These are phyloP conservation scores for Tautogolabrus adspersus DNA, from an alignment of 2,113 vertebrate genomes.

Conservation along the genomic window DNA sequence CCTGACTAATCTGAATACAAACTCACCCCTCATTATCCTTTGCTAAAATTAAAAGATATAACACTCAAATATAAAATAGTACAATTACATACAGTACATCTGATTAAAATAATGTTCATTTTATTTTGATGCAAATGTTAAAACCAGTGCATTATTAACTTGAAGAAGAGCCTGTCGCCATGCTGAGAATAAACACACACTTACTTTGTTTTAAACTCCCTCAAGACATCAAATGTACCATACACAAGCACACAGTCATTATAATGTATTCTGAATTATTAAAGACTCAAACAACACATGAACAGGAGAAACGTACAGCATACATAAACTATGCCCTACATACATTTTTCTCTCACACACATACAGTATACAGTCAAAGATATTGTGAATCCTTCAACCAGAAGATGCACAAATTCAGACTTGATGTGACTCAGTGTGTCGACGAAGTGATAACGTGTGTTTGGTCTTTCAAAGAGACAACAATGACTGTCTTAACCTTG, in stretches of 20 bases:
- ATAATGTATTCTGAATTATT: background rate
- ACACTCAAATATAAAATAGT: background rate
- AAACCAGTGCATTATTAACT: background rate
- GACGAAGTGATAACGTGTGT: too few relatives aligned
- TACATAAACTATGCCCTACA: background rate
- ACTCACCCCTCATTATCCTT: background rate
- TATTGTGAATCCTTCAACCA: background rate
- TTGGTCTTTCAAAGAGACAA: background rate
- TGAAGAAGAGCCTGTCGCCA: background rate
- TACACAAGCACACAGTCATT: background rate
- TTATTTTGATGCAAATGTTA: background rate
- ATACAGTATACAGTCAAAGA: background rate
- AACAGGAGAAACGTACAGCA: background rate
- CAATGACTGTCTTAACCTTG: background rate
- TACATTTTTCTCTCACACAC: background rate
- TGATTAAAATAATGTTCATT: background rate
- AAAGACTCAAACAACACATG: background rate
- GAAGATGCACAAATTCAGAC: background rate
- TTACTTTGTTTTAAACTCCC: background rate
- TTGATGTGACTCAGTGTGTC: background rate
- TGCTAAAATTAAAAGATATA: background rate
- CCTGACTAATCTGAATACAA: background rate
- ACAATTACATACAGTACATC: background rate
- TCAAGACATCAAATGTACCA: background rate
- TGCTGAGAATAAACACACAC: background rate